Conservation (phyloP, 92 coral and sea anemone genomes). For the Zoanthus gigantus region DNA sequence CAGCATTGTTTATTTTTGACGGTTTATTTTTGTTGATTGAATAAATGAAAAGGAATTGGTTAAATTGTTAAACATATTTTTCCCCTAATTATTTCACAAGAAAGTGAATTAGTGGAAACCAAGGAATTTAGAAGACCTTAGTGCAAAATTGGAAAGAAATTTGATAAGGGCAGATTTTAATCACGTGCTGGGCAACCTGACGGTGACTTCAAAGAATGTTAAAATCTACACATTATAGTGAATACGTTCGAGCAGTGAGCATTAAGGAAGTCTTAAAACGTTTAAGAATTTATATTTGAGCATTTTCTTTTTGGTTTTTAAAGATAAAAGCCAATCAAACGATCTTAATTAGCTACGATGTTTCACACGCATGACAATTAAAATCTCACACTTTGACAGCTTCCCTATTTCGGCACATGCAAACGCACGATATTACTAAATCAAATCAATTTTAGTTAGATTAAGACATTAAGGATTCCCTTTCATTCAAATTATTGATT, state of each 20-base stretch:
- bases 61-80: too few species aligned
- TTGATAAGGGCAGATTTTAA: too few species aligned
- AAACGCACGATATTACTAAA: constrained; percentile 1
- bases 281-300: background rate
- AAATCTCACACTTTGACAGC: background rate
- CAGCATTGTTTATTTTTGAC: too few species aligned
- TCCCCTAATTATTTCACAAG: too few species aligned
- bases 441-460: background rate
- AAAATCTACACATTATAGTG: background rate
- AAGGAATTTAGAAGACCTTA: background rate
- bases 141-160: background rate
- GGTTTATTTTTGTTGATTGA: too few species aligned
- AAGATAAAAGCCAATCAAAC: background rate
- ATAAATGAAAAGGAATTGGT: too few species aligned
- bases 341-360: background rate
- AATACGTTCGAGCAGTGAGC: too few species aligned
- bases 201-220: background rate
- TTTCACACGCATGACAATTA: background rate
- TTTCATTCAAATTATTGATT: background rate
- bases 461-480: background rate
- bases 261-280: background rate
- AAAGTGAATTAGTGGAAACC: too few species aligned
- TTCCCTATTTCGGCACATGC: background rate
- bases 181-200: background rate
- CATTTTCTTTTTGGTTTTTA: background rate